These are phyloP conservation scores for Hylomyscus alleni DNA, from an alignment of 2,797 vertebrate species.

Conservation along the genomic window DNA sequence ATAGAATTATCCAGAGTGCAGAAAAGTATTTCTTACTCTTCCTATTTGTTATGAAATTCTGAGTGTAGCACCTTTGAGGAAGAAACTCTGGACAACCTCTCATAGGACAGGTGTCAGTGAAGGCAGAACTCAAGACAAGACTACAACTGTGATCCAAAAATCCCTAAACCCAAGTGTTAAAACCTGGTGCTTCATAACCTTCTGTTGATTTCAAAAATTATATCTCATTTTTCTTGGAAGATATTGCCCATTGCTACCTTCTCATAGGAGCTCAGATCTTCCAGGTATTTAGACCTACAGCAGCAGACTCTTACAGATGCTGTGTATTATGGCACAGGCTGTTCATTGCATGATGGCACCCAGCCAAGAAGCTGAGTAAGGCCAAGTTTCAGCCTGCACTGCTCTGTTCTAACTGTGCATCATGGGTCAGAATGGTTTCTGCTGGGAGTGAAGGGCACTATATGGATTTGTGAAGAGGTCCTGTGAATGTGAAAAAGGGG, in stretches of 20 bases:
- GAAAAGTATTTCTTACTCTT: constrained; percentile 15
- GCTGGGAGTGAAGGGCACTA: background rate
- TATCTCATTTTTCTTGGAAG: background rate
- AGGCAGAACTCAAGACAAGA: background rate
- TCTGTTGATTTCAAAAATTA: background rate
- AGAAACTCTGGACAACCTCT: background rate
- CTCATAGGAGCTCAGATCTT: background rate
- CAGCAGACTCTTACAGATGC: background rate
- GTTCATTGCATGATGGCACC: background rate
- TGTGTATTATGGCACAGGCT: background rate
- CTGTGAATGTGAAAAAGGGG: background rate
- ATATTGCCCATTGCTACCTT: background rate
- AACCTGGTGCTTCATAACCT: background rate
- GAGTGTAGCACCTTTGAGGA: background rate
- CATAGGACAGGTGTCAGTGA: background rate
- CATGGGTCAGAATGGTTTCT: background rate
- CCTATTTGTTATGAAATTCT: background rate
- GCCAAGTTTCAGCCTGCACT: background rate
- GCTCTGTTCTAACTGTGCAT: background rate
- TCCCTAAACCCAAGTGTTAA: constrained; percentile 7
- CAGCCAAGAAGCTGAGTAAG: background rate
- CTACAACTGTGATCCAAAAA: background rate
- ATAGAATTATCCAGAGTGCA: background rate
- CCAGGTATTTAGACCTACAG: background rate
- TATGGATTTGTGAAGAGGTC: background rate